Conservation (phyloP, 2,888 invertebrate genomes). For the Rhamphomyia laevipes region DNA sequence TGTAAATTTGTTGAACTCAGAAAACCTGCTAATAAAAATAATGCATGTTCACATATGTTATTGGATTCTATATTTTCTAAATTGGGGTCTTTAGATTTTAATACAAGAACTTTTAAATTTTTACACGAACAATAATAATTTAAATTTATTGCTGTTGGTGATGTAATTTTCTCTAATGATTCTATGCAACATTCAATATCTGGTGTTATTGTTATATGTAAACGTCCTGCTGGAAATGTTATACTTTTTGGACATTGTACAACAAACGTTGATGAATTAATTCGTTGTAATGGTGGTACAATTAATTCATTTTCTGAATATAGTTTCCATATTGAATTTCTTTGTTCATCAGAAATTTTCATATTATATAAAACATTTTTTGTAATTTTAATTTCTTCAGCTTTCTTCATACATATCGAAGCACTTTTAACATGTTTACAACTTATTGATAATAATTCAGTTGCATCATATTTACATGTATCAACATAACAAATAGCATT, state of each 20-base stretch:
- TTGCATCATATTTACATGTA: constrained; percentile 25
- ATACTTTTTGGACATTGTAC: constrained; percentile 29
- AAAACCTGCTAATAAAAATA: constrained; percentile 30
- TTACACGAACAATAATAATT: constrained; percentile 31
- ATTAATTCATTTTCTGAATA: constrained; percentile 24
- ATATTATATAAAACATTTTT: constrained; percentile 28
- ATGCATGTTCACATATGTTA: constrained; percentile 35
- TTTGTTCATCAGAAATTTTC: constrained; percentile 26
- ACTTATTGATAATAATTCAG: constrained; percentile 16
- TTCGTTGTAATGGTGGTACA: constrained; percentile 28
- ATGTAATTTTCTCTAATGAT: background rate
- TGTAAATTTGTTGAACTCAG: constrained; percentile 25
- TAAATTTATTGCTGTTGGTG: constrained; percentile 19
- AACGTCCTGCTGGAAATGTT: constrained; percentile 28
- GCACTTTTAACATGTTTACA: constrained; percentile 30
- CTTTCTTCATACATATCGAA: constrained; percentile 17
- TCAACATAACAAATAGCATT: constrained; percentile 27
- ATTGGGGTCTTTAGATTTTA: constrained; percentile 18
- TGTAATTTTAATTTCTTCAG: constrained; percentile 24
- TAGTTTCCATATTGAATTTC: constrained; percentile 28
- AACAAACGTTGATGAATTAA: constrained; percentile 29
- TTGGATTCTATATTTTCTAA: background rate
- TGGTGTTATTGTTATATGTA: constrained; percentile 28
- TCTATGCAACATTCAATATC: constrained; percentile 16
- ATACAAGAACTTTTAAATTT: constrained; percentile 31